Evolutionary conservation across 2,113 vertebrate species (phyloP), one percentile per base, ranked within the genome.

Genomic region (Tor tambroides): DNA sequence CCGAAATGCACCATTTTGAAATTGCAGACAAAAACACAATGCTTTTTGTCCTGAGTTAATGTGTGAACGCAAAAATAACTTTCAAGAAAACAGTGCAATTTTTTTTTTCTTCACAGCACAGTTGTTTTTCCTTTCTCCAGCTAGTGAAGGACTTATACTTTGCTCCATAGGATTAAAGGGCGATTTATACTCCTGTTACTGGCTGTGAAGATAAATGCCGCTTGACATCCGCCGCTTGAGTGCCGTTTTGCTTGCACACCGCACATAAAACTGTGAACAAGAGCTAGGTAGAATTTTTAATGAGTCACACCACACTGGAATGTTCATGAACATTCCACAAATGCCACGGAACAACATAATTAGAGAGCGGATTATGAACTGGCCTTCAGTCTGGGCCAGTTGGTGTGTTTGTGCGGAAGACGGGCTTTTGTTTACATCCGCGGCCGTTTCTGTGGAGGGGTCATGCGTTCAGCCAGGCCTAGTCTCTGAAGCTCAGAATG

Each of bases 401-500:
- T 61, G 14, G 56, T 19, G 77, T 1, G 19, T 19, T 26, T 61
- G 80, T 46, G 59, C n/a, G 80, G 32, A 63, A 63, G 32, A 41
- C 9, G 5, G 71, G 35, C 35, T 80, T 79, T 38, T 32, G 51
- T 82, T 94, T 94, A 99, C 88, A 96, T 95, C 88, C 97, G 95
- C 75, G 96, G 93, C 90, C 96, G 97, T 91, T 99, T 99, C 23
- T 87, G 83, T 0, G 91, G 95, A 85, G 90, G 94, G 83, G 87
- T 26, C 49, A 87, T 75, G 6, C 94, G 94, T 85, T 96, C 95
- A 28, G 90, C 92, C 85, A 99, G 95, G 91, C 98, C 97, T 63
- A 98, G 96, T 80, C 95, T 96, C 89, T 94, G 91, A 89, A 97
- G 96, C 91, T 97, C 96, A 46, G 94, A 92, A 89, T 96, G 95